Conservation (phyloP, 2,797 vertebrate genomes). For the Myotis daubentonii region DNA sequence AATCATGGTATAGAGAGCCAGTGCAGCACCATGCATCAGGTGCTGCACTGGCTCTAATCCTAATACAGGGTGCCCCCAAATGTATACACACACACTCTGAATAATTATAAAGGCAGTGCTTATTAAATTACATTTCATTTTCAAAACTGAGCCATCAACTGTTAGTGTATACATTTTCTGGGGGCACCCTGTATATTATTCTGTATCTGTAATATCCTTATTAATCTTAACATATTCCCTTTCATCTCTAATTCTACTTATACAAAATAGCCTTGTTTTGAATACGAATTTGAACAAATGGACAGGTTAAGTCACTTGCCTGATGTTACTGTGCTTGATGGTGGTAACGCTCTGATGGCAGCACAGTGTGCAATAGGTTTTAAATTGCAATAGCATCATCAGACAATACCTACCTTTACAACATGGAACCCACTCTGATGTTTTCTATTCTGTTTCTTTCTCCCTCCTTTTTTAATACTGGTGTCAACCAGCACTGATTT, state of each 20-base stretch:
- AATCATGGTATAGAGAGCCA: background rate
- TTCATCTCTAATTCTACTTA: background rate
- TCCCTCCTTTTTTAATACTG: background rate
- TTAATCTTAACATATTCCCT: background rate
- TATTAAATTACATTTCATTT: too few species aligned
- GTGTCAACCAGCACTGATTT: slow-evolving; percentile 29
- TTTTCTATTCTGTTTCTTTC: background rate
- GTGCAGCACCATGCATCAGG: background rate
- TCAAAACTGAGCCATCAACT: too few species aligned
- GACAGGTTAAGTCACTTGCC: background rate
- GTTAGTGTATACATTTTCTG: too few species aligned
- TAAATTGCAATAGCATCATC: background rate
- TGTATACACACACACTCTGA: too few species aligned
- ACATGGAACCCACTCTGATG: background rate
- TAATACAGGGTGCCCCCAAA: background rate
- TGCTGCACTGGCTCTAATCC: background rate
- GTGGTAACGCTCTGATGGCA: background rate
- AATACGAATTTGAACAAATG: background rate
- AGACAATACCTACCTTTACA: background rate
- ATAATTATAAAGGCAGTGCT: too few species aligned
- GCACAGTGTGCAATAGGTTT: background rate
- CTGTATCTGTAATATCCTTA: background rate
- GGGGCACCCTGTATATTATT: background rate
- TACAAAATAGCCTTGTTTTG: background rate
- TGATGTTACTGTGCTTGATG: background rate